Base-by-base conservation (phyloP, 2,888 invertebrate genomes). In the Myopa tessellatipennis region DNA sequence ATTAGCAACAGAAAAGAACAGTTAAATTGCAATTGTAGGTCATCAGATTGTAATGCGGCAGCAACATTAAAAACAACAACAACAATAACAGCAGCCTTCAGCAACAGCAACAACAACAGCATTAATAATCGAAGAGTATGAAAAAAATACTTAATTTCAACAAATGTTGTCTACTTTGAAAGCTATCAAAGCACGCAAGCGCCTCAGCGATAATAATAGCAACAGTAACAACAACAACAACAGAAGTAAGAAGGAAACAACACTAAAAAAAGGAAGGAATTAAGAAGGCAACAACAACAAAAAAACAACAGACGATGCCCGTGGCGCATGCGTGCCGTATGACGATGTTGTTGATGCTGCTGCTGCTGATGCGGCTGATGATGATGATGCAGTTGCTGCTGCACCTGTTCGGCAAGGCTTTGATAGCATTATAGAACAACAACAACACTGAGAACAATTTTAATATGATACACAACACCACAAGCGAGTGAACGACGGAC, bases 161-260 rank as follows among this genome's bases (percentile, higher is more conserved):
- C 79, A 82, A 80, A 81, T 81, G 79, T 79, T 80, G 81, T 80
- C 80, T 79, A 79, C 76, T 81, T 79, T 77, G 55, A 65, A 65
- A 58, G 60, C 36, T 77, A 79, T 79, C 79, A 77, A 77, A 75
- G 73, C 77, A 75, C 55, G 74, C 74, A 73, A 65, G 63, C 67
- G 45, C 65, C 12, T 14, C n/a, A 38, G 38, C 65, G 60, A 50
- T 38, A 65, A 65, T 38, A 65, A 36, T 65, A 65, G 34, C 65
- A 65, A 38, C 36, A 65, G 12, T 10, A 65, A 36, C 65, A 38
- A 38, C 14, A 38, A 4, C 12, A 63, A 63, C 5, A 18, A 4
- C 38, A 65, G 2, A 1, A 38, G 0, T 16, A 10, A 10, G 34
- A 65, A 12, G n/a, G 34, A n/a, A 61, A 26, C 36, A 36, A 14